These are phyloP conservation scores for Leptothorax acervorum DNA, from an alignment of 2,888 invertebrate genomes.

Conservation along the genomic window DNA sequence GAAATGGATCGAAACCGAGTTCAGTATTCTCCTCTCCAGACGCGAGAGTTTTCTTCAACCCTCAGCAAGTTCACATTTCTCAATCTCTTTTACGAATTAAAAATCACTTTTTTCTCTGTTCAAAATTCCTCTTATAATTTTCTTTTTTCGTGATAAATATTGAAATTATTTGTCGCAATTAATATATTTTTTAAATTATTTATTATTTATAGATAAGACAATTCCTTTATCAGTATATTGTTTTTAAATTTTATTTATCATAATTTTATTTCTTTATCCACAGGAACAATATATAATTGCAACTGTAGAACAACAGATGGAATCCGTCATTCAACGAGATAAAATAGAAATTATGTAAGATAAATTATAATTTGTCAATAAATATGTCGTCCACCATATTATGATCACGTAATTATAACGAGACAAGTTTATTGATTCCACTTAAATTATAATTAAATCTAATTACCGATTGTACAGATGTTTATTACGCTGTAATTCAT, in stretches of 20 bases:
- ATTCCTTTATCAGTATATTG: not conserved
- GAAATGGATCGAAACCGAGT: constrained; percentile 55
- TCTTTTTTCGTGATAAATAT: not conserved
- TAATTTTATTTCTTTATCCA: not conserved
- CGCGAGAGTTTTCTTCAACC: constrained; percentile 9
- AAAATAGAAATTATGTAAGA: not conserved
- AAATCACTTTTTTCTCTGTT: not conserved
- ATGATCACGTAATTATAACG: not conserved
- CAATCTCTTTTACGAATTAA: not conserved
- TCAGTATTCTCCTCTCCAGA: constrained; percentile 31
- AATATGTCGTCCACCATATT: not conserved
- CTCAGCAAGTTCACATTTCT: not conserved
- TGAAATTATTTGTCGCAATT: not conserved
- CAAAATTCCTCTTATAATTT: constrained; percentile 8
- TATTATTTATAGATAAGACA: not conserved
- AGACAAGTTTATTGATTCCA: not conserved
- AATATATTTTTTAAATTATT: not conserved
- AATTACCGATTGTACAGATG: not conserved
- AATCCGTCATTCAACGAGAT: not conserved
- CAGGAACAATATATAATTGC: not conserved
- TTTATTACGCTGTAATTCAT: not conserved
- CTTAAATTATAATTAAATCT: not conserved
- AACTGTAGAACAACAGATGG: not conserved
- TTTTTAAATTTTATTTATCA: not conserved
- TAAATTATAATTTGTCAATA: not conserved